Evolutionary conservation across 2,888 invertebrate species (phyloP), one percentile per base, ranked within the genome.

Genomic region (Agonopterix subpropinquella): DNA sequence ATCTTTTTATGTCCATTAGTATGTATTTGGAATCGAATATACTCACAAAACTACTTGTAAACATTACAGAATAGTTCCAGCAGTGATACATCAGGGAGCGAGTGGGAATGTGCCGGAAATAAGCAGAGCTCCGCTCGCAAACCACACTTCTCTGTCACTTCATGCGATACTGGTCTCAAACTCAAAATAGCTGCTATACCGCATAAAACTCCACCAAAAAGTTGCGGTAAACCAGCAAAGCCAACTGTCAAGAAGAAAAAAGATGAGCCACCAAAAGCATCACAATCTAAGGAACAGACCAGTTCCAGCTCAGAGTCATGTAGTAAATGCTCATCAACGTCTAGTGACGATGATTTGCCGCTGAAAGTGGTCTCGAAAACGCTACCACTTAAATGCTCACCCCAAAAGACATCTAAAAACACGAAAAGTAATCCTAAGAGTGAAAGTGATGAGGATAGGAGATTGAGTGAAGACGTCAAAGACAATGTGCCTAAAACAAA

Each of bases 131-230:
- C 74, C 39, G 65, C 73, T 41, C 70, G 67, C 44, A 88, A 88
- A 58, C 77, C 87, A 45, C 91, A 91, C 64, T 92, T 92, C 71
- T 91, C 91, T 8, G 91, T 91, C 36, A 91, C 91, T 42, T 91
- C 89, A 52, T 89, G 91, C 70, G 91, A 91, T 43, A 90, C 91
- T 43, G 91, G 91, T 13, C 68, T 92, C 47, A 89, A 91, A 54
- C 80, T 92, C 46, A 92, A 91, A 61, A 91, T 91, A 50, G 91
- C 91, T 55, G 91, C 91, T 42, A 90, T 91, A 53, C 89, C 89
- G n/a, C 65, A 77, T 44, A 90, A 72, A 68, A 71, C 59, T 55
- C 73, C 73, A 62, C 76, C 73, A 41, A 83, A 75, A 56, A 72
- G 77, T 47, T 61, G 72, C 37, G 79, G 81, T 39, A 73, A 69